Evolutionary conservation across 2,113 vertebrate species (phyloP).

Genomic region (Solenodon paradoxus): DNA sequence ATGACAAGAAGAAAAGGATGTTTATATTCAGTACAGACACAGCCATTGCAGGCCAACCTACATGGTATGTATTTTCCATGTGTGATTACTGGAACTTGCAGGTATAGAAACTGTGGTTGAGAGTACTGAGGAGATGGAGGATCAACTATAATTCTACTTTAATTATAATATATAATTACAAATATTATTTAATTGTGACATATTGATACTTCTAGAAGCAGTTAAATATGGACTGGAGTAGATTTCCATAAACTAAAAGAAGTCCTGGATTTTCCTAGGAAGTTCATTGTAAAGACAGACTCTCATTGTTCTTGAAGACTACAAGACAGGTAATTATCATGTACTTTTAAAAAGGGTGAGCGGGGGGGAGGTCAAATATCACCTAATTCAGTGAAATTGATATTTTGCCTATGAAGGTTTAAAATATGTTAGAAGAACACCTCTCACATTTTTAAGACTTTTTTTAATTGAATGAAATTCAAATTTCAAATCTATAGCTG

Average conservation of each 20-base stretch:
- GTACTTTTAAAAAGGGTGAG: background rate
- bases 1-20: background rate
- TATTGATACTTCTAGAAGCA: background rate
- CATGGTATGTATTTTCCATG: background rate
- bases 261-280: conserved; percentile 22
- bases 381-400: conserved; percentile 4
- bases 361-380: background rate
- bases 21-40: background rate
- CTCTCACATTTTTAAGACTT: conserved; percentile 22
- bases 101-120: background rate
- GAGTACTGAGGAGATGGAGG: background rate
- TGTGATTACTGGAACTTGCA: background rate
- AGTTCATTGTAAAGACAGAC: background rate
- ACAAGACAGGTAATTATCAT: background rate
- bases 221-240: conserved; percentile 16
- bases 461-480: conserved; percentile 43
- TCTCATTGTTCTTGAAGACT: conserved; percentile 5
- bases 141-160: background rate
- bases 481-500: conserved; percentile 51
- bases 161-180: background rate
- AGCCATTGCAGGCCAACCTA: background rate
- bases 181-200: background rate
- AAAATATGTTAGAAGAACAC: conserved; percentile 36
- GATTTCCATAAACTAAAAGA: background rate
- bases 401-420: background rate